Percentiles rank a stretch among this genome's conserved stretches.
phyloP scores from a whole-genome alignment of 1,140 invertebrate species.

The Choristoneura fumiferana region DNA sequence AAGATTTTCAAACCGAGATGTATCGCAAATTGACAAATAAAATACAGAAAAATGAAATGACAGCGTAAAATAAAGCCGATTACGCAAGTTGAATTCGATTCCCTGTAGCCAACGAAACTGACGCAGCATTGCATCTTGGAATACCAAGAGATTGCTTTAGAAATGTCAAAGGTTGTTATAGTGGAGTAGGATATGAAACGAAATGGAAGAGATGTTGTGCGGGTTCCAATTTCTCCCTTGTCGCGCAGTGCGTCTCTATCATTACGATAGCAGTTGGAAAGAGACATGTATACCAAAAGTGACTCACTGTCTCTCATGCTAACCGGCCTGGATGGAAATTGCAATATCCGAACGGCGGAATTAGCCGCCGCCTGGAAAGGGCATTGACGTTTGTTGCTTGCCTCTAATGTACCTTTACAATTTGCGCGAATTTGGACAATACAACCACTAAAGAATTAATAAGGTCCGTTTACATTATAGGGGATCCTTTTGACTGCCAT shows the following conservation, averaged over 20 bases:
- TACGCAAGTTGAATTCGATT: constrained; percentile 4
- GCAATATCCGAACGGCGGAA: constrained; percentile 55
- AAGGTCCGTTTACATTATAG: too few relatives aligned
- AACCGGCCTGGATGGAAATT: constrained; percentile 48
- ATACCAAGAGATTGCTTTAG: constrained; percentile 21
- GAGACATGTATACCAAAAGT: too few relatives aligned
- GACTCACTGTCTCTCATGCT: too few relatives aligned
- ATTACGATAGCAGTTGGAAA: too few relatives aligned
- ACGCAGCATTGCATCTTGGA: constrained; percentile 10
- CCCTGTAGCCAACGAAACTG: not conserved
- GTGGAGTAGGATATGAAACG: constrained; percentile 45
- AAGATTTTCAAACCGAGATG: too few relatives aligned
- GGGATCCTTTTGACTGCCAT: too few relatives aligned
- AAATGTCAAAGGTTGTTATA: constrained; percentile 39
- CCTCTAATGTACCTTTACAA: too few relatives aligned
- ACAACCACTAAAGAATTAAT: too few relatives aligned
- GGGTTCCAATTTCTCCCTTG: not conserved
- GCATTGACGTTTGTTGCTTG: constrained; percentile 15
- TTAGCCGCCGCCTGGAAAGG: constrained; percentile 40
- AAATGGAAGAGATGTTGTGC: constrained; percentile 47
- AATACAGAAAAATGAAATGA: too few relatives aligned
- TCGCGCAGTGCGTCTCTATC: too few relatives aligned
- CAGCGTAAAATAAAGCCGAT: not conserved
- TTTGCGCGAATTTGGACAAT: too few relatives aligned
- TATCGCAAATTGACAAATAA: too few relatives aligned